phyloP scores from a whole-genome alignment of 2,797 vertebrate species.

The Molothrus aeneus region DNA sequence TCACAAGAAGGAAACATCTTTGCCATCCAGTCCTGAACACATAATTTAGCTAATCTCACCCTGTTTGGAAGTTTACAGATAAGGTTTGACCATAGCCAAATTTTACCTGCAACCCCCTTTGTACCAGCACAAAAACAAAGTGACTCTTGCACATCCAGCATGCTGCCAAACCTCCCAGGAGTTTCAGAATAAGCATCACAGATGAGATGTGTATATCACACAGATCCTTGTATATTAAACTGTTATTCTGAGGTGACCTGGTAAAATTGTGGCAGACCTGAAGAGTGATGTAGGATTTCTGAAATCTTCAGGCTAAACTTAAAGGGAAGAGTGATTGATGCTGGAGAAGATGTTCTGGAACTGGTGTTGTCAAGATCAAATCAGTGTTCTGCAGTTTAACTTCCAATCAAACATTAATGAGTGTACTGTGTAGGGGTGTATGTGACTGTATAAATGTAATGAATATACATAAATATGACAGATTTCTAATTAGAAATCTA shows the following conservation, averaged over 20 bases:
- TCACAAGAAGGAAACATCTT: slow-evolving; percentile 7
- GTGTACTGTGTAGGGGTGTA: neutral
- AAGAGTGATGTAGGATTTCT: neutral
- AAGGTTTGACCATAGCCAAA: neutral
- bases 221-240: neutral
- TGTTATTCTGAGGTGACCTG: neutral
- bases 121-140: neutral
- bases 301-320: neutral
- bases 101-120: neutral
- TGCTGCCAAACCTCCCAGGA: neutral
- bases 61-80: neutral
- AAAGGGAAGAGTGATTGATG: neutral
- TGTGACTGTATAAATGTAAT: neutral
- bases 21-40: neutral
- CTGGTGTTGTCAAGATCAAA: neutral
- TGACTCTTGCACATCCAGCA: neutral
- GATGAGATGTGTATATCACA: neutral
- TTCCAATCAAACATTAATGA: neutral
- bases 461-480: neutral
- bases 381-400: neutral
- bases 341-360: neutral
- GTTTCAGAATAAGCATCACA: neutral
- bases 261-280: neutral
- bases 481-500: neutral
- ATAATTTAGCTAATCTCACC: neutral